Evolutionary conservation across 1,140 invertebrate species (phyloP).

Genomic region (Drosophila pallidifrons): DNA sequence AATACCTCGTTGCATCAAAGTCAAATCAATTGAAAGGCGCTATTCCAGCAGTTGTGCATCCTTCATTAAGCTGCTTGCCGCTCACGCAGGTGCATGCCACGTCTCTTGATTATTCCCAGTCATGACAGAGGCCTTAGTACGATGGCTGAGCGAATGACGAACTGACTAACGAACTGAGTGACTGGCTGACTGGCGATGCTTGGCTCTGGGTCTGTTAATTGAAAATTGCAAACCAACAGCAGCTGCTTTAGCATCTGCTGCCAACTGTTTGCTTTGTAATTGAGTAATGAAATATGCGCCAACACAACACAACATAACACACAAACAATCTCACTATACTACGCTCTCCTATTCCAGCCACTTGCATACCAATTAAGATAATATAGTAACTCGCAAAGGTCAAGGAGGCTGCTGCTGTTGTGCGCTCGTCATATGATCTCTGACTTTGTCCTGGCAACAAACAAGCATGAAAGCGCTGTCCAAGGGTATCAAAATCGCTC

Average conservation of each 20-base stretch:
- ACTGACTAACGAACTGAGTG: not conserved
- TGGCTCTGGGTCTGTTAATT: constrained; percentile 60
- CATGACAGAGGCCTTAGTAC: constrained; percentile 17
- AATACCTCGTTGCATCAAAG: constrained; percentile 28
- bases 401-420: constrained; percentile 10
- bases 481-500: not conserved
- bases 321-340: not conserved
- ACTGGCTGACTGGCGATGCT: constrained; percentile 29
- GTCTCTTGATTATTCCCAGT: constrained; percentile 12
- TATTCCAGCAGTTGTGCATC: constrained; percentile 52
- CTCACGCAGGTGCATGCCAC: constrained; percentile 14
- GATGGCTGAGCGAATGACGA: not conserved
- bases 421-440: not conserved
- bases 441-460: not conserved
- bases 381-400: constrained; percentile 28
- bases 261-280: constrained; percentile 72
- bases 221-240: constrained; percentile 61
- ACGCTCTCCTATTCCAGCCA: not conserved
- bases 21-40: constrained; percentile 39
- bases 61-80: constrained; percentile 39
- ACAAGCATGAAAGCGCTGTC: not conserved
- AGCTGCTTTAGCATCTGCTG: constrained; percentile 38
- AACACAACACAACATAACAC: constrained; percentile 9
- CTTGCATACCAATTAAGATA: constrained; percentile 64
- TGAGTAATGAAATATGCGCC: constrained; percentile 70